Percentiles rank a stretch among this genome's conserved stretches.
Conservation (phyloP, 2,888 invertebrate genomes). For the Euspilapteryx auroguttella region DNA sequence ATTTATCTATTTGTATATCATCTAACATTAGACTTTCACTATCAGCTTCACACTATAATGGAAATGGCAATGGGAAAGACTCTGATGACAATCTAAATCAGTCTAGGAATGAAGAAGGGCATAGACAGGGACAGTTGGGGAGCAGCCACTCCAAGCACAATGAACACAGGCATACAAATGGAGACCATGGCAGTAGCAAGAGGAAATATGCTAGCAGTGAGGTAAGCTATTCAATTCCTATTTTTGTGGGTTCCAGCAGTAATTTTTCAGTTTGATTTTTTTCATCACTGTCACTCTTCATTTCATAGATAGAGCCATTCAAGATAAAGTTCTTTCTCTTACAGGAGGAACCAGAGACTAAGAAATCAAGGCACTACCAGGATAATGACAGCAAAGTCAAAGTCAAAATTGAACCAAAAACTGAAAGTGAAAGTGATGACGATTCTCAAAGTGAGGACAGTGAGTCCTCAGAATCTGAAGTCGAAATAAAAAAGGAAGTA, state of each 20-base stretch:
- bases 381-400: slow-evolving; percentile 21
- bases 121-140: slow-evolving; percentile 8
- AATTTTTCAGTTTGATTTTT: slow-evolving; percentile 2
- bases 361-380: slow-evolving; percentile 26
- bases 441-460: slow-evolving; percentile 21
- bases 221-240: slow-evolving; percentile 18
- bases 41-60: slow-evolving; percentile 31
- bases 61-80: slow-evolving; percentile 31
- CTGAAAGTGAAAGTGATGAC: slow-evolving; percentile 19
- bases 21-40: too few species aligned
- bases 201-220: slow-evolving; percentile 41
- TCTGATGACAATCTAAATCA: slow-evolving; percentile 28
- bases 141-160: slow-evolving; percentile 13
- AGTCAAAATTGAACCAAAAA: slow-evolving; percentile 19
- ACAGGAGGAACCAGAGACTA: slow-evolving; percentile 20
- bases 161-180: slow-evolving; percentile 24
- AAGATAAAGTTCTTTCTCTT: too few species aligned
- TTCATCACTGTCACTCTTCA: neutral
- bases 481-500: slow-evolving; percentile 25
- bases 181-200: slow-evolving; percentile 28
- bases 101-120: slow-evolving; percentile 17
- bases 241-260: slow-evolving; percentile 1
- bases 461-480: slow-evolving; percentile 27
- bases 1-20: slow-evolving; percentile 9
- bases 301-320: too few species aligned